These are phyloP conservation scores for Drosophila pseudotalamancana DNA, from an alignment of 2,888 invertebrate genomes.

Conservation along the genomic window DNA sequence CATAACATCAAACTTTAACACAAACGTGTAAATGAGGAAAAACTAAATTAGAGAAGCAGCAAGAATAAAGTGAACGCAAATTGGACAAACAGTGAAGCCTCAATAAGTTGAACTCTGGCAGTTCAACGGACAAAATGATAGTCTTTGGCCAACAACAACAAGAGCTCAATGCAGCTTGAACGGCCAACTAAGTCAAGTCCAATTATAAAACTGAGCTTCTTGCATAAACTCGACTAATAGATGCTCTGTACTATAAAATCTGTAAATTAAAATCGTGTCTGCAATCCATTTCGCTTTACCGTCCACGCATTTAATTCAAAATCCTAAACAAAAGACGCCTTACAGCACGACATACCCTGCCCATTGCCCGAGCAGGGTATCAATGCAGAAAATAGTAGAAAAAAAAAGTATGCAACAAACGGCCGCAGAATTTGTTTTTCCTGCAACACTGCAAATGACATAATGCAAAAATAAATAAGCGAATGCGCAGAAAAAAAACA, in stretches of 20 bases:
- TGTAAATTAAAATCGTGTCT: too few species aligned
- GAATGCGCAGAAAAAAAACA: constrained; percentile 45
- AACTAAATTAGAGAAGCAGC: constrained; percentile 65
- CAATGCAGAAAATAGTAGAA: not conserved
- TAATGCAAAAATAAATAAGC: constrained; percentile 71
- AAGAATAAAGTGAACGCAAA: constrained; percentile 52
- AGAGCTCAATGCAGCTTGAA: constrained; percentile 2
- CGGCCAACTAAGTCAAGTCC: not conserved
- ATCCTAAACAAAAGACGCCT: too few species aligned
- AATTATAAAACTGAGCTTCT: constrained; percentile 15
- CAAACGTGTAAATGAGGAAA: constrained; percentile 64
- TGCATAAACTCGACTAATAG: too few species aligned
- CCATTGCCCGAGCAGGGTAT: too few species aligned
- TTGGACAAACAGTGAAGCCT: constrained; percentile 9
- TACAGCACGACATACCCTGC: too few species aligned
- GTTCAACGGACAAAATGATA: constrained; percentile 61
- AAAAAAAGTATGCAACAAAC: too few species aligned
- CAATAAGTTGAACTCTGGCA: constrained; percentile 20
- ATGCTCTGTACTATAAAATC: too few species aligned
- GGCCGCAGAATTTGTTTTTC: constrained; percentile 20
- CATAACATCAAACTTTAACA: constrained; percentile 66
- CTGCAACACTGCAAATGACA: constrained; percentile 65
- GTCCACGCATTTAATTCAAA: too few species aligned
- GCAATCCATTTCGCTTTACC: too few species aligned
- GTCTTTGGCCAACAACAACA: constrained; percentile 49